These are phyloP conservation scores for Tachina grossa DNA, from an alignment of 2,888 invertebrate species.

Conservation along the genomic window DNA sequence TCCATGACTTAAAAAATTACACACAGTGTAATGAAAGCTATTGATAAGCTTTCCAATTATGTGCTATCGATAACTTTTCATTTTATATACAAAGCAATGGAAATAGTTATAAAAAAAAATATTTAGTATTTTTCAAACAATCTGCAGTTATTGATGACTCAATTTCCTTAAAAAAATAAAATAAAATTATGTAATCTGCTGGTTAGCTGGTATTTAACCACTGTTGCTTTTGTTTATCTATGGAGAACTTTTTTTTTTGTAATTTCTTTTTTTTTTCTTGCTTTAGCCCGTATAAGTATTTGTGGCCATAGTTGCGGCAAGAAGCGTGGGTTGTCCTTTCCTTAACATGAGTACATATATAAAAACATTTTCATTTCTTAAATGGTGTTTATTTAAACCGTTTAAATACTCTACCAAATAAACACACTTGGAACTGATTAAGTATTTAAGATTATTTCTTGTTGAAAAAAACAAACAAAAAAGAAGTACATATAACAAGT, in stretches of 20 bases:
- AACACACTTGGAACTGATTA: conserved; percentile 63
- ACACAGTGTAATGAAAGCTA: no score
- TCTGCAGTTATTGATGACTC: no score
- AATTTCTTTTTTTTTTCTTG: not conserved
- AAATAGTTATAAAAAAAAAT: no score
- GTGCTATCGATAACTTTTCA: not conserved
- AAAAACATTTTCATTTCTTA: conserved; percentile 42
- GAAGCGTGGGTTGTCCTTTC: conserved; percentile 47
- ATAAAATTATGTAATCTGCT: no score
- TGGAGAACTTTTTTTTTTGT: not conserved
- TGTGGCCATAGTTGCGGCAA: not conserved
- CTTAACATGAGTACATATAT: conserved; percentile 28
- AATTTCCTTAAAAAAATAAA: no score
- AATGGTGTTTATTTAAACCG: conserved; percentile 52
- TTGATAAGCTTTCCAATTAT: no score
- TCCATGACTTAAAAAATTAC: no score
- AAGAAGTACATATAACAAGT: conserved; percentile 22
- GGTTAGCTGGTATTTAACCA: no score
- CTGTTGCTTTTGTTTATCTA: no score
- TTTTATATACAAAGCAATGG: not conserved
- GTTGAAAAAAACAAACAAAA: not conserved
- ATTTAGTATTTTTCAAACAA: no score
- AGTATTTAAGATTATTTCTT: conserved; percentile 64
- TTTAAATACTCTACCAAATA: conserved; percentile 55
- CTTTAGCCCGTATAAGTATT: not conserved